These are phyloP conservation scores for Mola mola DNA, from an alignment of 2,113 vertebrate species.

Conservation along the genomic window DNA sequence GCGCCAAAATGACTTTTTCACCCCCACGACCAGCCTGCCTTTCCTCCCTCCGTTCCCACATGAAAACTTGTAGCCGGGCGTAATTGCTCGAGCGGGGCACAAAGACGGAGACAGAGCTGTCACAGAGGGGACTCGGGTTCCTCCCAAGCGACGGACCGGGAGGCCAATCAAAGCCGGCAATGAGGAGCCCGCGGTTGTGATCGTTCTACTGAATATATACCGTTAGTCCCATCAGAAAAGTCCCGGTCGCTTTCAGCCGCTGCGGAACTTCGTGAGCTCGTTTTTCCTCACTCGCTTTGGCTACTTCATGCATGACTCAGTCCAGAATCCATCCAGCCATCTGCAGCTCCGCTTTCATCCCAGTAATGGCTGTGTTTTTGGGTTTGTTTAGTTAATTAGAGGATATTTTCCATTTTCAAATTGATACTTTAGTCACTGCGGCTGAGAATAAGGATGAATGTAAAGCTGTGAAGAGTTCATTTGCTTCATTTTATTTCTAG, in stretches of 20 bases:
- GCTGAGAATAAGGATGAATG: slow-evolving; percentile 23
- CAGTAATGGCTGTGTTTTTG: slow-evolving; percentile 64
- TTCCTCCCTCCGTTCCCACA: slow-evolving; percentile 52
- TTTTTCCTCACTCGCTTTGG: slow-evolving; percentile 56
- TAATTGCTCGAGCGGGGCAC: slow-evolving; percentile 83
- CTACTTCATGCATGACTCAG: slow-evolving; percentile 37
- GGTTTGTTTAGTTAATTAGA: slow-evolving; percentile 61
- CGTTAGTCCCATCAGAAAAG: slow-evolving; percentile 53
- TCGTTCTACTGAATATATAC: slow-evolving; percentile 66
- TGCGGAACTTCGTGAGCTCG: slow-evolving; percentile 38
- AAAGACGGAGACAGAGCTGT: slow-evolving; percentile 75
- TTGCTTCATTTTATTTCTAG: slow-evolving; percentile 1
- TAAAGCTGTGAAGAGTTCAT: slow-evolving; percentile 29
- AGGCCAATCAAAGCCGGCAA: slow-evolving; percentile 68
- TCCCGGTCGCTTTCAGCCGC: slow-evolving; percentile 49
- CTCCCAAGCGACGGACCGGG: slow-evolving; percentile 57
- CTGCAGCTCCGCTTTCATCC: slow-evolving; percentile 64
- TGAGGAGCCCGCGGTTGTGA: slow-evolving; percentile 57
- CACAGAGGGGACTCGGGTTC: slow-evolving; percentile 57
- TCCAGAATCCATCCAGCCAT: slow-evolving; percentile 70
- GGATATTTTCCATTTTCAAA: slow-evolving; percentile 50
- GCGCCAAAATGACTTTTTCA: slow-evolving; percentile 83
- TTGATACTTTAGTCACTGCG: slow-evolving; percentile 41
- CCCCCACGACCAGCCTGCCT: slow-evolving; percentile 4
- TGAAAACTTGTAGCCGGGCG: slow-evolving; percentile 76